A percentile compares a stretch with the other conserved stretches of the same genome.
These are phyloP conservation scores for Trachelipus rathkii DNA, from an alignment of 1,140 invertebrate genomes.

Conservation along the genomic window DNA sequence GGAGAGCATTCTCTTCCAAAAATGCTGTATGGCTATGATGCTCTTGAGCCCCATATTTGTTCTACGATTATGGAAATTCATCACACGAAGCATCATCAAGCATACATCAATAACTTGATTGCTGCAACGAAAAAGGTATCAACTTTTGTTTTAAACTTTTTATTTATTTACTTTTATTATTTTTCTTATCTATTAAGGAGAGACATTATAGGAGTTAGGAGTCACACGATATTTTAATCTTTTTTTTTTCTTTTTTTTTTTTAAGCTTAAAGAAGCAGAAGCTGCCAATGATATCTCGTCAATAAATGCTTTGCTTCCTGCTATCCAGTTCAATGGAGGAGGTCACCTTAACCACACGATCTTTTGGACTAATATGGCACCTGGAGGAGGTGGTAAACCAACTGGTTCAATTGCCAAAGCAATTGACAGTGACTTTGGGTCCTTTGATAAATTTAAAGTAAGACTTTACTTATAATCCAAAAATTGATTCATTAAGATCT, in stretches of 20 bases:
- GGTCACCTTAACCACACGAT: slow-evolving; percentile 98
- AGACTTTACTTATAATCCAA: neutral
- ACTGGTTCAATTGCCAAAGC: slow-evolving; percentile 60
- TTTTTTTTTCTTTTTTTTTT: slow-evolving; percentile 14
- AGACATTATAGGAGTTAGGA: neutral
- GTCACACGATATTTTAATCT: neutral
- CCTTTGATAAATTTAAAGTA: slow-evolving; percentile 64
- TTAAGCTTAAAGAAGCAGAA: slow-evolving; percentile 36
- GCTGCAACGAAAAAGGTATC: slow-evolving; percentile 86
- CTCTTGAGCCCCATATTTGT: slow-evolving; percentile 90
- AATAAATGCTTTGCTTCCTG: slow-evolving; percentile 74
- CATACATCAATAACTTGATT: slow-evolving; percentile 96
- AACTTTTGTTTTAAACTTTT: slow-evolving; percentile 65
- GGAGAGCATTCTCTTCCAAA: slow-evolving; percentile 76
- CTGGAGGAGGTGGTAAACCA: slow-evolving; percentile 69
- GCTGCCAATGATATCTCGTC: slow-evolving; percentile 63
- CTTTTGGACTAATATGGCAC: slow-evolving; percentile 94
- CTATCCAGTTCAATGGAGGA: slow-evolving; percentile 94
- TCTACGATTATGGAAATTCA: slow-evolving; percentile 96
- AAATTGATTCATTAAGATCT: too few species aligned
- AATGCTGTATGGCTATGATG: slow-evolving; percentile 91
- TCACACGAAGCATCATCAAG: slow-evolving; percentile 90
- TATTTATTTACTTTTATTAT: neutral
- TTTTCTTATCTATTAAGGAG: neutral
- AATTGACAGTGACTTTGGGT: slow-evolving; percentile 76